phyloP scores from a whole-genome alignment of 2,113 vertebrate genomes.

The Bagarius yarrelli region DNA sequence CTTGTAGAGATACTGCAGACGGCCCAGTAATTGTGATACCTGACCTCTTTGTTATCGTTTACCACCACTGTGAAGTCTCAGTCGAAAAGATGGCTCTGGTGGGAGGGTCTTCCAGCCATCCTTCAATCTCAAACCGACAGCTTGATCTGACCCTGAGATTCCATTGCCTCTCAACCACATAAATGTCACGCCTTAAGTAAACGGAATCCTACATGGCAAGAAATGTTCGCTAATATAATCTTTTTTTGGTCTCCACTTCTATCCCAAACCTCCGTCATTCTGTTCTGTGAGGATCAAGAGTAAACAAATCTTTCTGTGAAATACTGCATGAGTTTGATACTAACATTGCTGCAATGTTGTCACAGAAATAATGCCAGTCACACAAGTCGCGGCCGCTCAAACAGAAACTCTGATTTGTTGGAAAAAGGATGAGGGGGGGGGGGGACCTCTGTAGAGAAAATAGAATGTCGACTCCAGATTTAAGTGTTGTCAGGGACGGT shows the following conservation, averaged over 20 bases:
- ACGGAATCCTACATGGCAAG: not conserved
- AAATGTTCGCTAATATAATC: too few species aligned
- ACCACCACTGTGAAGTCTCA: constrained; percentile 18
- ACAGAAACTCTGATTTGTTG: not conserved
- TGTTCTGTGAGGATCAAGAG: not conserved
- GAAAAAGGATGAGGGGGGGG: not conserved
- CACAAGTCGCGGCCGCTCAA: not conserved
- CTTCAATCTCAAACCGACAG: constrained; percentile 65
- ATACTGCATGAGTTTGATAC: constrained; percentile 12
- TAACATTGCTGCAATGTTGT: constrained; percentile 10
- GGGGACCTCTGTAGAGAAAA: not conserved
- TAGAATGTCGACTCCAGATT: constrained; percentile 4
- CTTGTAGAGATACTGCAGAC: constrained; percentile 22
- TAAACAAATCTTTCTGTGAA: not conserved
- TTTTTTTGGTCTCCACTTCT: not conserved
- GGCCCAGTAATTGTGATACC: not conserved
- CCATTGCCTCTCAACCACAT: constrained; percentile 61
- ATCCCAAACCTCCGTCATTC: not conserved
- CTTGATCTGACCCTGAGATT: constrained; percentile 68
- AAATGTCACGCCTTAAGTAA: constrained; percentile 25
- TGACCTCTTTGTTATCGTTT: constrained; percentile 23
- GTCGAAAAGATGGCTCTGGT: constrained; percentile 51
- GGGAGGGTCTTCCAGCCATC: constrained; percentile 58
- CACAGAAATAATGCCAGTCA: constrained; percentile 31
- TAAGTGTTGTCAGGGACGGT: constrained; percentile 17